A percentile compares a stretch with the other conserved stretches of the same genome.
Conservation (phyloP, 2,888 invertebrate genomes). For the Coecobrya sp. region DNA sequence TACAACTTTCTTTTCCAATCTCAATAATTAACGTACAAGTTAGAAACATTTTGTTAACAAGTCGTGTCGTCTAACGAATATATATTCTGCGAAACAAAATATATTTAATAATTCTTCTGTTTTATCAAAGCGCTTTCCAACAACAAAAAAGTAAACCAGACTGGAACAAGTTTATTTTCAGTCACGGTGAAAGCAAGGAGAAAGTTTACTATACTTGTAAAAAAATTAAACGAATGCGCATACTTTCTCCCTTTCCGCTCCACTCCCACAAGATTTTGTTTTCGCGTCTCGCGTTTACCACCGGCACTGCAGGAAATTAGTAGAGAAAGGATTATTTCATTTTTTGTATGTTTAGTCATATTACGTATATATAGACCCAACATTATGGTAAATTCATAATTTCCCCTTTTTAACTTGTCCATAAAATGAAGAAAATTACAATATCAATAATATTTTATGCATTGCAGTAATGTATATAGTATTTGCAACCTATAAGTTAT, state of each 20-base stretch:
- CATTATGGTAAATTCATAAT: no score
- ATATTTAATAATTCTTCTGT: background rate
- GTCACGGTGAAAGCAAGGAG: background rate
- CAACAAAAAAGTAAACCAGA: background rate
- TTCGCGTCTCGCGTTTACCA: background rate
- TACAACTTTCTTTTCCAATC: background rate
- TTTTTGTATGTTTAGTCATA: background rate
- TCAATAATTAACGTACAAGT: background rate
- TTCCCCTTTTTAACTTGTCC: background rate
- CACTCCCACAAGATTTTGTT: background rate
- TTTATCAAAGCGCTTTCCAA: no score
- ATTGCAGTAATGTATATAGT: conserved; percentile 47
- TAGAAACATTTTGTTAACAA: background rate
- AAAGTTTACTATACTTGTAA: background rate
- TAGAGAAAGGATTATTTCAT: background rate
- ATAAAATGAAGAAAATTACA: background rate
- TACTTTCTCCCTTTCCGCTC: conserved; percentile 10
- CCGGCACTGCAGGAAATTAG: background rate
- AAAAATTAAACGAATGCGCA: background rate
- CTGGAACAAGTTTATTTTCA: background rate
- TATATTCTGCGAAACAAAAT: background rate
- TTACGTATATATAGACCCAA: background rate
- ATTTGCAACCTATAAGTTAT: background rate
- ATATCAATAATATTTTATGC: conserved; percentile 36
- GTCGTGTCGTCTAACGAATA: background rate